Percentiles rank a stretch among this genome's conserved stretches.
These are phyloP conservation scores for Rallus crepitans DNA, from an alignment of 2,797 vertebrate genomes.

Conservation along the genomic window DNA sequence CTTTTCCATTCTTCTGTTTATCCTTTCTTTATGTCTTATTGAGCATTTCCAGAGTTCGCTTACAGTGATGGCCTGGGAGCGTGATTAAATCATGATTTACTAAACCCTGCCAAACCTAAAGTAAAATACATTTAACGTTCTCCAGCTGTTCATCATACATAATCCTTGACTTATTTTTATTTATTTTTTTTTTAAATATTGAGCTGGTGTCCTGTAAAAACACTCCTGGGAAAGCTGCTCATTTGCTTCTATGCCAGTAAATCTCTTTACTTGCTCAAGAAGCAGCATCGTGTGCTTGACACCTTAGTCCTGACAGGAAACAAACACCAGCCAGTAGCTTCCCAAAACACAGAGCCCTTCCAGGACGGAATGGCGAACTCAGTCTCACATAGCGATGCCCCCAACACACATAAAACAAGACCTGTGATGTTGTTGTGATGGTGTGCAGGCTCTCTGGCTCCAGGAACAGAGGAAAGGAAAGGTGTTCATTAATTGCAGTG, in stretches of 20 bases:
- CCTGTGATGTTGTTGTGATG: background rate
- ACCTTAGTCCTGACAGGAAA: constrained; percentile 16
- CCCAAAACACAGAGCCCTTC: background rate
- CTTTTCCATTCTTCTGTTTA: constrained; percentile 63
- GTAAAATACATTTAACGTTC: constrained; percentile 73
- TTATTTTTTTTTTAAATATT: constrained; percentile 30
- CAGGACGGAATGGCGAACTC: background rate
- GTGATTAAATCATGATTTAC: constrained; percentile 72
- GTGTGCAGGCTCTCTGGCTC: background rate
- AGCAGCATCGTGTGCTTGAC: constrained; percentile 15
- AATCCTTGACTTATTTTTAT: constrained; percentile 48
- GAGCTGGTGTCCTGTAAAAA: constrained; percentile 32
- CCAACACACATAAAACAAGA: background rate
- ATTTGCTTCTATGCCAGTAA: constrained; percentile 20
- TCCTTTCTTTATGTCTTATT: constrained; percentile 27
- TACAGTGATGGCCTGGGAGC: constrained; percentile 49
- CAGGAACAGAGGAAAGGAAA: background rate
- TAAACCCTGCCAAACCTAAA: constrained; percentile 70
- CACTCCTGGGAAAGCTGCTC: constrained; percentile 19
- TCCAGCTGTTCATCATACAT: constrained; percentile 74
- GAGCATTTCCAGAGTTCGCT: constrained; percentile 72
- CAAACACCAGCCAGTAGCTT: constrained; percentile 1
- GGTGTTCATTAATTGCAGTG: background rate
- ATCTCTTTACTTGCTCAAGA: background rate
- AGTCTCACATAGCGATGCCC: background rate